These are phyloP conservation scores for Lymantria monacha DNA, from an alignment of 2,888 invertebrate genomes.

Conservation along the genomic window DNA sequence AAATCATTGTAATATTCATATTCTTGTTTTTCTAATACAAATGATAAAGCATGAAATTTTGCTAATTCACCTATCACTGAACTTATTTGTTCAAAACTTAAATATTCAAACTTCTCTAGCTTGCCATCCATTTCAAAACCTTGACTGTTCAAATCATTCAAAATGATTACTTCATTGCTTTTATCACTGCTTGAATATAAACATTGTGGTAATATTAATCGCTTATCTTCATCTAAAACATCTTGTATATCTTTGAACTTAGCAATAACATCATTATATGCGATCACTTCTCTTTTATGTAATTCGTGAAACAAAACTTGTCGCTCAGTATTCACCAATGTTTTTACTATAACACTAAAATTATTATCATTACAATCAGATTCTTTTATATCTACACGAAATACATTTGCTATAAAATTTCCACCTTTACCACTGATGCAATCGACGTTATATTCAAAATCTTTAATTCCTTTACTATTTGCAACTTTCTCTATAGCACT, in stretches of 20 bases:
- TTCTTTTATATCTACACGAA: constrained; percentile 58
- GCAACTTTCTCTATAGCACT: constrained; percentile 54
- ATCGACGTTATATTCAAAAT: constrained; percentile 66
- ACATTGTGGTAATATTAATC: constrained; percentile 53
- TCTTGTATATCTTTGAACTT: constrained; percentile 51
- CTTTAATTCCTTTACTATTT: constrained; percentile 43
- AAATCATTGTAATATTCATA: constrained; percentile 36
- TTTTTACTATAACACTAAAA: constrained; percentile 63
- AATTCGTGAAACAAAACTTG: constrained; percentile 64
- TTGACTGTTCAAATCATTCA: constrained; percentile 56
- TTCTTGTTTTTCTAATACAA: constrained; percentile 47
- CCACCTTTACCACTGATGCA: constrained; percentile 59
- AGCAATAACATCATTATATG: constrained; percentile 52
- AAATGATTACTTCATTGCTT: constrained; percentile 60
- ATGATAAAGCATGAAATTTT: constrained; percentile 65
- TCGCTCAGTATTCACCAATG: constrained; percentile 60
- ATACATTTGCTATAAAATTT: constrained; percentile 65
- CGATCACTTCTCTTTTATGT: constrained; percentile 62
- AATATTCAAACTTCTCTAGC: constrained; percentile 42
- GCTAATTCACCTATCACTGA: constrained; percentile 56
- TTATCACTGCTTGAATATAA: constrained; percentile 46
- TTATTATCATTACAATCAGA: constrained; percentile 37
- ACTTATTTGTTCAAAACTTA: constrained; percentile 46
- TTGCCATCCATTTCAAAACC: constrained; percentile 54
- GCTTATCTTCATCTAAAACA: constrained; percentile 35